A percentile compares a stretch with the other conserved stretches of the same genome.
These are phyloP conservation scores for Sthenelais limicola DNA, from an alignment of 2,888 invertebrate genomes.

Conservation along the genomic window DNA sequence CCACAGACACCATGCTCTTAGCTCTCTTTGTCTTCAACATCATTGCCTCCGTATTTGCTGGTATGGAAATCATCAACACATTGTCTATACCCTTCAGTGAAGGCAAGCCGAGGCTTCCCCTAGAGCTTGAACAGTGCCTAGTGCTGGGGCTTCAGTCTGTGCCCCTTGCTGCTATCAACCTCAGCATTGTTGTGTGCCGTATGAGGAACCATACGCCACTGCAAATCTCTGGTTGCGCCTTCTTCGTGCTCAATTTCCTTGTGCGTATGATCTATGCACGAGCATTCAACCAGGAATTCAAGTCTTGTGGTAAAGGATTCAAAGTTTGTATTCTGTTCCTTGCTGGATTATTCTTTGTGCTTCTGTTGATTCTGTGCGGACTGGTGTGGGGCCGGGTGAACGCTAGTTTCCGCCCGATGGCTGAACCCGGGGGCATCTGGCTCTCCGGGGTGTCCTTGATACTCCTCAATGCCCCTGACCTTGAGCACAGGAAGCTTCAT, in stretches of 20 bases:
- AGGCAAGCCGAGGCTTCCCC: constrained; percentile 1
- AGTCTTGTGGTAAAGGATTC: constrained; percentile 5
- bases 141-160: not conserved
- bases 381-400: constrained; percentile 22
- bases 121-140: constrained; percentile 22
- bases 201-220: constrained; percentile 13
- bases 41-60: constrained; percentile 7
- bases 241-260: constrained; percentile 13
- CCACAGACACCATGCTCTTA: constrained; percentile 5
- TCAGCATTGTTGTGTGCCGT: constrained; percentile 15
- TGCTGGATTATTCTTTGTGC: not conserved
- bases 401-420: constrained; percentile 2
- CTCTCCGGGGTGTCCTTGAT: constrained; percentile 8
- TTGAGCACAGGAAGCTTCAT: not conserved
- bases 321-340: not conserved
- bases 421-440: constrained; percentile 10
- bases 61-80: constrained; percentile 9
- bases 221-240: constrained; percentile 15
- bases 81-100: constrained; percentile 10
- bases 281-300: constrained; percentile 5
- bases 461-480: not conserved
- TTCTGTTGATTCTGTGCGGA: not conserved
- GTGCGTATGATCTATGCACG: constrained; percentile 17
- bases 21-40: constrained; percentile 11
- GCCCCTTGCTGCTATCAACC: constrained; percentile 15